Evolutionary conservation across 2,888 invertebrate species (phyloP).

Genomic region (Drosophila longiperda): DNA sequence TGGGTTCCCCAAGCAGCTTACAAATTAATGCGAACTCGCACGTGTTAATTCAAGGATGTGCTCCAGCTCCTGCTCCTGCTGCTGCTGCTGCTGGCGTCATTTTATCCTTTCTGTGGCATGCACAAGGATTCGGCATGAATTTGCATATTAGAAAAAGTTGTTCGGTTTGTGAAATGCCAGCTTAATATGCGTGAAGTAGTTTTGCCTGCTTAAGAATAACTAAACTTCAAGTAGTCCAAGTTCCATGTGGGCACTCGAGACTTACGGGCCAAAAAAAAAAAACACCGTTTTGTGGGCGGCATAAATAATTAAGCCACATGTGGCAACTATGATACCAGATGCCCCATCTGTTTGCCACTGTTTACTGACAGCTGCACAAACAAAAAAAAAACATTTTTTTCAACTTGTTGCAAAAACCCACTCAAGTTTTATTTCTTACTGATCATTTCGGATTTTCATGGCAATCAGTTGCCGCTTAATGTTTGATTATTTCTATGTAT

Average conservation of each 20-base stretch:
- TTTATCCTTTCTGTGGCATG: slow-evolving; percentile 55
- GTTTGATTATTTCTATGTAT: neutral
- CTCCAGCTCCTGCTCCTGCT: slow-evolving; percentile 32
- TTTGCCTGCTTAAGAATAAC: slow-evolving; percentile 71
- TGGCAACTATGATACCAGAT: slow-evolving; percentile 10
- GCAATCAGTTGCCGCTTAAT: neutral
- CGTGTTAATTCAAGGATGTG: slow-evolving; percentile 79
- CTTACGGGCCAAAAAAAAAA: neutral
- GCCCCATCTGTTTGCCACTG: slow-evolving; percentile 1
- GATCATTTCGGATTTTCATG: neutral
- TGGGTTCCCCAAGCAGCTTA: slow-evolving; percentile 58
- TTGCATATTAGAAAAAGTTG: slow-evolving; percentile 80
- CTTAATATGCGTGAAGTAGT: slow-evolving; percentile 81
- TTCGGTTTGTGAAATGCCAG: slow-evolving; percentile 77
- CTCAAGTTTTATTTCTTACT: neutral
- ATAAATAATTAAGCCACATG: slow-evolving; percentile 71
- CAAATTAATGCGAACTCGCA: slow-evolving; percentile 78
- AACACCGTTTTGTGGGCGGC: slow-evolving; percentile 53
- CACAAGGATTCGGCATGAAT: slow-evolving; percentile 67
- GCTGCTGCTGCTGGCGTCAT: slow-evolving; percentile 34
- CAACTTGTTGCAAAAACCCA: slow-evolving; percentile 7
- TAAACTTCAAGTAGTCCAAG: slow-evolving; percentile 67
- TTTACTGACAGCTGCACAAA: slow-evolving; percentile 3
- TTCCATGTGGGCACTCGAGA: slow-evolving; percentile 36
- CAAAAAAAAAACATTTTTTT: neutral